Evolutionary conservation across 2,797 vertebrate species (phyloP).

Genomic region (Propithecus deckenii): DNA sequence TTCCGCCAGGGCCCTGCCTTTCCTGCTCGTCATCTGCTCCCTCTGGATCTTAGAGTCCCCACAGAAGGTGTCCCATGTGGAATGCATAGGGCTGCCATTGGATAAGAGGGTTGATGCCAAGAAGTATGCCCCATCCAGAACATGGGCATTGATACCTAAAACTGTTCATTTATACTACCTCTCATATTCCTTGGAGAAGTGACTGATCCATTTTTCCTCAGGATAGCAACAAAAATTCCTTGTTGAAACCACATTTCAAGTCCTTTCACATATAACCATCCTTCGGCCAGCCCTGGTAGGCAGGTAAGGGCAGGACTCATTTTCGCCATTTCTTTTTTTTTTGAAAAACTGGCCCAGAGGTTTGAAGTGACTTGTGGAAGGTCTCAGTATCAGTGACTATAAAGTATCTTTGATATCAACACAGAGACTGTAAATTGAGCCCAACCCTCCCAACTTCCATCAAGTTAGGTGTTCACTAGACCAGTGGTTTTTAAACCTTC

Average conservation of each 20-base stretch:
- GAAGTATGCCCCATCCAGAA: background rate
- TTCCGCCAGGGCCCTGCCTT: background rate
- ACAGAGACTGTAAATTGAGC: background rate
- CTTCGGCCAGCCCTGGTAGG: constrained; percentile 51
- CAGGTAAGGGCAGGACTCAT: constrained; percentile 58
- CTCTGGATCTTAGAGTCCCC: background rate
- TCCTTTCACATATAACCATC: constrained; percentile 48
- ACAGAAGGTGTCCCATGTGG: background rate
- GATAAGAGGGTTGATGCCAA: background rate
- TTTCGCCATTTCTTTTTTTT: constrained; percentile 12
- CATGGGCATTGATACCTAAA: background rate
- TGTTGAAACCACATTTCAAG: constrained; percentile 70
- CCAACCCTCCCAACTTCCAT: background rate
- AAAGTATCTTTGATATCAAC: background rate
- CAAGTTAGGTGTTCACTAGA: background rate
- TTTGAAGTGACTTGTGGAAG: background rate
- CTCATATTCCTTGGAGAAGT: constrained; percentile 32
- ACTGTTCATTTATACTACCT: background rate
- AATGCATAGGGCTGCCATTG: background rate
- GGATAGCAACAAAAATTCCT: constrained; percentile 58
- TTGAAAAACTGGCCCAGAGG: background rate
- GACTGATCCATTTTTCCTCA: constrained; percentile 50
- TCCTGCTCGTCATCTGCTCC: background rate
- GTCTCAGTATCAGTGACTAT: background rate
- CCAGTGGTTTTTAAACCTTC: background rate